Percentiles rank a stretch among this genome's conserved stretches.
phyloP scores from a whole-genome alignment of 2,113 vertebrate genomes.

The Pionites leucogaster region DNA sequence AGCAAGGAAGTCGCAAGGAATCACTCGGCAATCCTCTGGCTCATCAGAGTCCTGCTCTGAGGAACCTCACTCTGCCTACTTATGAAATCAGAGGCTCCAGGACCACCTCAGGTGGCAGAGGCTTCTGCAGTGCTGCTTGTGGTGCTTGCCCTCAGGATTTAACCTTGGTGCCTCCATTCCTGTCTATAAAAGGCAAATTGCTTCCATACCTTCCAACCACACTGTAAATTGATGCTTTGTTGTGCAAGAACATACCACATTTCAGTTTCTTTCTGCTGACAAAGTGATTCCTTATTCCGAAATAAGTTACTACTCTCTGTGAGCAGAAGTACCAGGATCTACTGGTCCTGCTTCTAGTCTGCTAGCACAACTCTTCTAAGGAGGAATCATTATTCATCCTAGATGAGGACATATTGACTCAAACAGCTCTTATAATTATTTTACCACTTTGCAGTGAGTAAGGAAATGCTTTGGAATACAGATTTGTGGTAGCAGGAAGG shows the following conservation, averaged over 20 bases:
- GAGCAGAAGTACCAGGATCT: background rate
- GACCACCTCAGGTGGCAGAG: background rate
- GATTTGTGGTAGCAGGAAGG: background rate
- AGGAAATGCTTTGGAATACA: conserved; percentile 1
- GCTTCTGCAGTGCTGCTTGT: background rate
- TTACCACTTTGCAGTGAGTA: background rate
- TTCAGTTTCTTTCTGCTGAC: background rate
- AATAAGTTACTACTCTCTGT: background rate
- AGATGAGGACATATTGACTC: background rate
- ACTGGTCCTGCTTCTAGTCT: background rate
- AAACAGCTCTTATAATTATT: background rate
- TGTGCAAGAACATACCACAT: background rate
- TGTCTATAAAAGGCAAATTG: background rate
- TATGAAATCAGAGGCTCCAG: background rate
- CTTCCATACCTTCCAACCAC: background rate
- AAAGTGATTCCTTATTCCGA: background rate
- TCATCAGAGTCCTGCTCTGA: accelerated
- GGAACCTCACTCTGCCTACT: background rate
- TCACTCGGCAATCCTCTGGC: background rate
- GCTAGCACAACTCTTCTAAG: background rate
- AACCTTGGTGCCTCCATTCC: background rate
- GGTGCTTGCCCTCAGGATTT: background rate
- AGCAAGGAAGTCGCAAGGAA: background rate
- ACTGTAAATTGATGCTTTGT: background rate
- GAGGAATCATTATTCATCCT: background rate